Evolutionary conservation across 2,113 vertebrate genomes (phyloP).

Genomic region (Pagrus major): DNA sequence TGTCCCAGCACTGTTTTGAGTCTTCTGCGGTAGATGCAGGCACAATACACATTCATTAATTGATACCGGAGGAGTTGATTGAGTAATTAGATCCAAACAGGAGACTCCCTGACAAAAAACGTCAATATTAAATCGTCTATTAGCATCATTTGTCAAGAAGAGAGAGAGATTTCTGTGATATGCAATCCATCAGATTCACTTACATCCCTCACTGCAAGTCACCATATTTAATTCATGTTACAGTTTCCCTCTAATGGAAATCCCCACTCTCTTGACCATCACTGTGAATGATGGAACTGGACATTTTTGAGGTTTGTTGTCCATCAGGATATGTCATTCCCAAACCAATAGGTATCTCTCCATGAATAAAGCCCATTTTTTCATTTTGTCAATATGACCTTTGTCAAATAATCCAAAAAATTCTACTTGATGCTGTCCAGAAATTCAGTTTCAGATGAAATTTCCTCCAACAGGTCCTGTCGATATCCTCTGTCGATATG

Average conservation of each 20-base stretch:
- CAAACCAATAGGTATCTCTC: neutral
- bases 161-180: slow-evolving; percentile 36
- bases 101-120: slow-evolving; percentile 47
- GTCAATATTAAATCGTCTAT: slow-evolving; percentile 36
- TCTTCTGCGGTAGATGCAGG: slow-evolving; percentile 69
- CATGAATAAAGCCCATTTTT: neutral
- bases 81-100: slow-evolving; percentile 53
- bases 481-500: slow-evolving; percentile 9
- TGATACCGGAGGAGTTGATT: slow-evolving; percentile 54
- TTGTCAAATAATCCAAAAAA: slow-evolving; percentile 22
- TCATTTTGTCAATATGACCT: neutral
- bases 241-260: slow-evolving; percentile 4
- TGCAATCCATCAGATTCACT: slow-evolving; percentile 20
- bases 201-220: slow-evolving; percentile 31
- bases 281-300: slow-evolving; percentile 12
- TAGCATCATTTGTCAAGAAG: slow-evolving; percentile 13
- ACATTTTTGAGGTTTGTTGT: neutral
- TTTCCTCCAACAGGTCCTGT: slow-evolving; percentile 1
- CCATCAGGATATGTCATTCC: neutral
- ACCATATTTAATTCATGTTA: neutral
- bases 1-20: slow-evolving; percentile 49
- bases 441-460: slow-evolving; percentile 21
- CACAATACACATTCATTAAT: slow-evolving; percentile 80
- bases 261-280: neutral
- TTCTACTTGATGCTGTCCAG: slow-evolving; percentile 2